Base-by-base conservation (phyloP, 2,797 vertebrate genomes). In the Parauchenoglanis punctatus region DNA sequence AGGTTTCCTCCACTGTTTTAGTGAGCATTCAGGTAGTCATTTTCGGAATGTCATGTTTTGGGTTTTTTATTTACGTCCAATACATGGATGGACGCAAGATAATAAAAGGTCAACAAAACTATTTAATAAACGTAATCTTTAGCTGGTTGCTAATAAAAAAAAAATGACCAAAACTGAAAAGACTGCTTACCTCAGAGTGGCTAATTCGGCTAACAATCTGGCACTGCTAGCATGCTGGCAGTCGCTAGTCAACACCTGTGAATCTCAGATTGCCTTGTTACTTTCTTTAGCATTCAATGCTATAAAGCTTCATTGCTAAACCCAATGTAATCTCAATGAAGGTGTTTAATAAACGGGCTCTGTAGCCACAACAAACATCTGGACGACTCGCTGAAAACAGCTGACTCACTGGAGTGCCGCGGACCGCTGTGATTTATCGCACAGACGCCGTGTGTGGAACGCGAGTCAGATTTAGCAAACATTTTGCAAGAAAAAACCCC, bases 401-500 rank as follows among this genome's bases (percentile, higher is more conserved):
- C 80, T 81, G 80, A 81, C 58, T 81, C 80, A 63, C 80, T 28
- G 35, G 5, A 40, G 28, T 1, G 28, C 4, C 56, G 6, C 56
- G 20, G 18, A 59, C 18, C 7, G 20, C 4, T 61, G 15, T 65
- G 80, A 65, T 82, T 82, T 82, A 82, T 82, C 59, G 80, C 59
- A 12, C 2, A 2, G 5, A 18, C 49, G 3, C 56, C 6, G 18
- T 59, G 31, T 28, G 73, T 76, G 49, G 8, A 56, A 31, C 15
- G 3, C 52, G 8, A 78, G 54, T 59, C 82, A 87, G 59, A 67
- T 86, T 88, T 80, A 28, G 46, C 87, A 58, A 80, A 59, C 77
- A 80, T 58, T 28, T 35, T 40, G 18, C 2, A 31, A 54, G 20
- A 70, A 44, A 72, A 23, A 85, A 86, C 86, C 35, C 35, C 35